phyloP scores from a whole-genome alignment of 2,113 vertebrate genomes.

The Elaphurus davidianus region DNA sequence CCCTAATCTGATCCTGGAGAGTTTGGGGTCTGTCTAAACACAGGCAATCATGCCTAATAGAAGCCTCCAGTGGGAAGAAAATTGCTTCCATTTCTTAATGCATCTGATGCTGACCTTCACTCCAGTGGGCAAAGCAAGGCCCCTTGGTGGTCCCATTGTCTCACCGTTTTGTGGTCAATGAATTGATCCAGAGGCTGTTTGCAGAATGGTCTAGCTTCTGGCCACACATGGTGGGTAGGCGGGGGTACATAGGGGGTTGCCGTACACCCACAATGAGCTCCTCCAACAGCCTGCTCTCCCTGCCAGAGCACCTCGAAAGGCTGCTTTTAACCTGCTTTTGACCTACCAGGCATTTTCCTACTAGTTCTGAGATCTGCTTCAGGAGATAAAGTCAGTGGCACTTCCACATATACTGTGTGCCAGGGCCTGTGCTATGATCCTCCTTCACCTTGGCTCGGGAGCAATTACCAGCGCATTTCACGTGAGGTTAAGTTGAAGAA shows the following conservation, averaged over 20 bases:
- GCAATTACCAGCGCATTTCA: background rate
- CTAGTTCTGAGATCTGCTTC: background rate
- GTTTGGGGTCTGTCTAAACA: slow-evolving; percentile 69
- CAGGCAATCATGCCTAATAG: slow-evolving; percentile 72
- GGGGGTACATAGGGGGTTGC: background rate
- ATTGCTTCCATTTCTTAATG: slow-evolving; percentile 77
- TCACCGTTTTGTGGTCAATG: slow-evolving; percentile 68
- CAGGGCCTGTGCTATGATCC: background rate
- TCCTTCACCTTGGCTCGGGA: background rate
- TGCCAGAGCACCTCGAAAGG: background rate
- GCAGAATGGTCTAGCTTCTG: slow-evolving; percentile 24
- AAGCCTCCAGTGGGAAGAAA: slow-evolving; percentile 73
- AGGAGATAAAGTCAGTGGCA: background rate
- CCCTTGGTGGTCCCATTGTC: slow-evolving; percentile 71
- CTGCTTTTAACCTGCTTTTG: background rate
- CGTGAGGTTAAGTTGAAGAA: background rate
- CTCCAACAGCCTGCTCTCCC: background rate
- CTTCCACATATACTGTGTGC: background rate
- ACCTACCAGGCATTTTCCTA: background rate
- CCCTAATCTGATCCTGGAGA: slow-evolving; percentile 50
- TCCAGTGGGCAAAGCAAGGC: slow-evolving; percentile 58
- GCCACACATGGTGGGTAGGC: background rate
- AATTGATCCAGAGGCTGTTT: slow-evolving; percentile 68
- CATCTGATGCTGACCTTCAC: slow-evolving; percentile 66
- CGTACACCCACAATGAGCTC: background rate